Percentiles rank a stretch among this genome's conserved stretches.
Evolutionary conservation across 2,888 invertebrate species (phyloP).

Genomic region (Leptinotarsa haldemani): DNA sequence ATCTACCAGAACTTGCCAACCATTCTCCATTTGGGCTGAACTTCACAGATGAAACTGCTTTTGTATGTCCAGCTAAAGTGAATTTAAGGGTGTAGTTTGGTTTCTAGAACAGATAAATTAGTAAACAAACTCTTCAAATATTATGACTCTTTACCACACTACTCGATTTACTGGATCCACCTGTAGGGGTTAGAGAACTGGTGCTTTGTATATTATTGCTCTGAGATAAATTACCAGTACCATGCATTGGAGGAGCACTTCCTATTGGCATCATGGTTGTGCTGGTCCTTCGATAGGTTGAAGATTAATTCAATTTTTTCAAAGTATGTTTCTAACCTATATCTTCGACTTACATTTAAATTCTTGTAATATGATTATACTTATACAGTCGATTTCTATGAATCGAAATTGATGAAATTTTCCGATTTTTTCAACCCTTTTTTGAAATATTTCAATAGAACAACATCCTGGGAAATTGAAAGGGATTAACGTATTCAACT

Average conservation of each 20-base stretch:
- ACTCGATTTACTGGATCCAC: constrained; percentile 72
- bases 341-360: too few species aligned
- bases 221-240: constrained; percentile 62
- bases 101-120: constrained; percentile 76
- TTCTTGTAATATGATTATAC: too few species aligned
- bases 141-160: constrained; percentile 62
- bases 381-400: too few species aligned
- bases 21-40: constrained; percentile 99
- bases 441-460: too few species aligned
- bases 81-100: constrained; percentile 97
- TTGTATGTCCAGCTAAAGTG: constrained; percentile 97
- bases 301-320: too few species aligned
- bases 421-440: too few species aligned
- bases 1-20: constrained; percentile 97
- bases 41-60: constrained; percentile 98
- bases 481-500: too few species aligned
- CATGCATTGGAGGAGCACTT: constrained; percentile 74
- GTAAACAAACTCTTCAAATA: background rate
- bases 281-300: too few species aligned
- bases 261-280: constrained; percentile 67
- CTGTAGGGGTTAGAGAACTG: constrained; percentile 68
- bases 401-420: too few species aligned
- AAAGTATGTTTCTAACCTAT: too few species aligned
- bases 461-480: too few species aligned
- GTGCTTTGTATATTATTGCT: constrained; percentile 66